Base-by-base conservation (phyloP, 2,888 invertebrate species). In the Eurytoma adleriae region DNA sequence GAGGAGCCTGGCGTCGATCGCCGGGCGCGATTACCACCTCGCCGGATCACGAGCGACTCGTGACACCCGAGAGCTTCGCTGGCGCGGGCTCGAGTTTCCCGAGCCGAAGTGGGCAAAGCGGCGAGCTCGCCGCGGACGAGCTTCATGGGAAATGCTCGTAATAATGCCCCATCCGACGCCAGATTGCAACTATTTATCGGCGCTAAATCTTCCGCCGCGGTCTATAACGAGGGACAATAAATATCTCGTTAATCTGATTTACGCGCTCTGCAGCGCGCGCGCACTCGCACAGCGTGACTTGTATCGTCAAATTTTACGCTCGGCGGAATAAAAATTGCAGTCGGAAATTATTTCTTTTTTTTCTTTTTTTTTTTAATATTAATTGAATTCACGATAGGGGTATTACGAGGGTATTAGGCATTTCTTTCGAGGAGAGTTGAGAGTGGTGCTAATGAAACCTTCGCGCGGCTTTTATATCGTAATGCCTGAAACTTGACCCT, bases 11-110 rank as follows among this genome's bases (percentile, higher is more conserved):
- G 52, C 18, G 40, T 54, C 71, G 79, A 79, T 75, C 71, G 59
- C 50, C 61, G 24, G 48, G 24, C 30, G 71, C 71, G 79, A 79
- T 79, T 79, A 54, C 57, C 56, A 40, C 66, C 18, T 64, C 27
- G 56, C 20, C 66, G 24, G 71, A 79, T 79, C 79, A 79, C 75
- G 79, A 79, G 18, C 59, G 30, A n/a, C 16, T 59, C 67, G 72
- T 54, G 57, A 64, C 52, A 61, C 54, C 48, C 40, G 40, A 40
- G 40, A 40, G 40, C 40, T 40, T 10, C 24, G 1, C 52, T 7
- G 24, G 16, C 40, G 14, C 27, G 16, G 57, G 40, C 50, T 72
- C 56, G 30, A 62, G 52, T 16, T 50, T 30, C 48, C n/a, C 16
- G 24, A 61, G 20, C n/a, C 30, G 27, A 27, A 61, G 27, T 24